Percentiles rank a stretch among this genome's conserved stretches.
Evolutionary conservation across 2,113 vertebrate genomes (phyloP).

Genomic region (Coptodon rendalli): DNA sequence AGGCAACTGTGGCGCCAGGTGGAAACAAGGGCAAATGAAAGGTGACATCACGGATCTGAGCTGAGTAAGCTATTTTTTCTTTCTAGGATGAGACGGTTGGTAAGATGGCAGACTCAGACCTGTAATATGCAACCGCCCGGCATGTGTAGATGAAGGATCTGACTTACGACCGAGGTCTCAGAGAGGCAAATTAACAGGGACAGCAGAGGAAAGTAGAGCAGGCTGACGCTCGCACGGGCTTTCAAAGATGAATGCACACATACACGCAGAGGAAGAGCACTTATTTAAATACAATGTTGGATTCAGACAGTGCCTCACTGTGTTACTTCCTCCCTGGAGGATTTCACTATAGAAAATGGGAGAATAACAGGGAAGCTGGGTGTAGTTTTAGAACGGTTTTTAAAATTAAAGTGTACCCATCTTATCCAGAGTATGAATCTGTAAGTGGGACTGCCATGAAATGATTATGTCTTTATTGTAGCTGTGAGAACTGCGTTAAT

Average conservation of each 20-base stretch:
- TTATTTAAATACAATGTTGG: background rate
- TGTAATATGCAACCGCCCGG: background rate
- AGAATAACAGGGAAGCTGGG: background rate
- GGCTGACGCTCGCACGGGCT: background rate
- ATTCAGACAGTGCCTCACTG: background rate
- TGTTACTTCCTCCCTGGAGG: background rate
- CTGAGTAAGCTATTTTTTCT: background rate
- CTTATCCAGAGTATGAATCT: background rate
- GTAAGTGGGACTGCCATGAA: background rate
- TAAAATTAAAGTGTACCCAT: background rate
- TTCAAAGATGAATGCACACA: background rate
- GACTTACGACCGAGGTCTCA: background rate
- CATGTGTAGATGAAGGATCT: background rate
- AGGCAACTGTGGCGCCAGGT: background rate
- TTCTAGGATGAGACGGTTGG: background rate
- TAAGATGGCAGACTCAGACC: background rate
- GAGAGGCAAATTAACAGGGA: background rate
- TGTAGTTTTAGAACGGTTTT: background rate
- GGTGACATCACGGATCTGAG: slow-evolving; percentile 21
- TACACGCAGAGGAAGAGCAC: background rate
- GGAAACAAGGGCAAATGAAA: slow-evolving; percentile 23
- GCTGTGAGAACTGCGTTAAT: background rate
- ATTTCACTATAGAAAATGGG: background rate
- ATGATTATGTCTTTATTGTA: background rate
- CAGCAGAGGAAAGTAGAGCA: background rate